Percentiles rank a stretch among this genome's conserved stretches.
Evolutionary conservation across 2,888 invertebrate genomes (phyloP).

Genomic region (Coenonympha glycerion): DNA sequence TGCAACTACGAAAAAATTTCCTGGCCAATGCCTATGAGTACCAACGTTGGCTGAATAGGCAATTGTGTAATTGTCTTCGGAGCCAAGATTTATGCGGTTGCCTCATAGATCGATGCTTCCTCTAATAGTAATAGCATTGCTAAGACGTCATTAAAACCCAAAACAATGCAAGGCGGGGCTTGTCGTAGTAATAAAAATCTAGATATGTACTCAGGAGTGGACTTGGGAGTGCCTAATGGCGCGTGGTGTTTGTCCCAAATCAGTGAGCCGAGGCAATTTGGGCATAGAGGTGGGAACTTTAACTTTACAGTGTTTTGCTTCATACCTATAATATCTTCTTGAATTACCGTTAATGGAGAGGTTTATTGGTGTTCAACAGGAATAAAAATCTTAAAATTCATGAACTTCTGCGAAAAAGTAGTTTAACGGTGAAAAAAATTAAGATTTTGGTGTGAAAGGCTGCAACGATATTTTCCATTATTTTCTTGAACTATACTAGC

Average conservation of each 20-base stretch:
- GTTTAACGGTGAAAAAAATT: too few species aligned
- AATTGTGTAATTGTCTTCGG: slow-evolving; percentile 10
- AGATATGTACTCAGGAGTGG: slow-evolving; percentile 67
- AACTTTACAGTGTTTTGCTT: background rate
- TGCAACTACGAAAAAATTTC: slow-evolving; percentile 15
- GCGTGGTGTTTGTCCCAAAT: slow-evolving; percentile 43
- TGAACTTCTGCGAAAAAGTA: too few species aligned
- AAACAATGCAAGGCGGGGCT: slow-evolving; percentile 71
- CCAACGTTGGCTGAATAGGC: slow-evolving; percentile 2
- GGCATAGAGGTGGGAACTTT: slow-evolving; percentile 14
- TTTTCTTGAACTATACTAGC: too few species aligned
- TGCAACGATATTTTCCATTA: too few species aligned
- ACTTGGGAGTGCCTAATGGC: slow-evolving; percentile 68
- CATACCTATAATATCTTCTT: background rate
- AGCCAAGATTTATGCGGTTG: slow-evolving; percentile 6
- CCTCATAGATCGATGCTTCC: slow-evolving; percentile 20
- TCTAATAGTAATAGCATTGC: slow-evolving; percentile 17
- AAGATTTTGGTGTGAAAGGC: too few species aligned
- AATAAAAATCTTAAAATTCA: too few species aligned
- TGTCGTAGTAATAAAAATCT: slow-evolving; percentile 63
- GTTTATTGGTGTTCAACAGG: too few species aligned
- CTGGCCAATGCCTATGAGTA: slow-evolving; percentile 2
- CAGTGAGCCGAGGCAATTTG: slow-evolving; percentile 40
- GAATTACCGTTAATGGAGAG: too few species aligned
- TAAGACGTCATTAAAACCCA: slow-evolving; percentile 25